Evolutionary conservation across 2,888 invertebrate species (phyloP), one percentile per base, ranked within the genome.

Genomic region (Agrilus cyanescens): DNA sequence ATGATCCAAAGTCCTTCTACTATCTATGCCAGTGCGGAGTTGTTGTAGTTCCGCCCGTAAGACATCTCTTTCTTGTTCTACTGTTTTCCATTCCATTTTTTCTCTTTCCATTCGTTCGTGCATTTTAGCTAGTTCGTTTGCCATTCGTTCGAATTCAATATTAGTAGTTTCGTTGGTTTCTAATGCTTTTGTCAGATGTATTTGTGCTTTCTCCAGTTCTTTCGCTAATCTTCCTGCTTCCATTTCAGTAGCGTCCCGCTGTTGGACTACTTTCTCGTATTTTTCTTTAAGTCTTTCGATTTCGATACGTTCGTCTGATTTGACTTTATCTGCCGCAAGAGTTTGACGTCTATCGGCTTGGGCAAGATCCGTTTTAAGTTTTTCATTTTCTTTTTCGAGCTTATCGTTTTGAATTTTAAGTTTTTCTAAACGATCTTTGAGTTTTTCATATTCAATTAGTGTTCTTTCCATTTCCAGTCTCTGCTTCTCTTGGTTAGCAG

Each of bases 361-460:
- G 44, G 74, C 74, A 38, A 78, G 67, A 57, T 85, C 85, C 43
- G 81, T 69, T 54, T 82, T 76, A 56, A 86, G 71, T 56, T 84
- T 78, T 57, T 85, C 85, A 51, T 85, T 84, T 60, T 87, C 86
- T 53, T 78, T 78, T 56, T 83, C 82, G 44, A 82, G 63, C 55
- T 79, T 79, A 43, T 83, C 83, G 40, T 78, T 73, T 50, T 79
- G 77, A 43, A 76, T 63, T 56, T 82, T 82, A n/a, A 88, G 68
- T 68, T 88, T 87, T 60, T 90, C 90, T 62, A 87, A 50, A 49
- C 87, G 75, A 57, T 90, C 90, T 54, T 86, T 76, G 49, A 88
- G 78, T 69, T 90, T 90, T 61, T 90, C 90, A 55, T 86, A 82
- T 68, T 90, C 90, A 61, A 90, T 87, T 58, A 86, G 82, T 52